Evolutionary conservation across 1,140 invertebrate genomes (phyloP), one percentile per base, ranked within the genome.

Genomic region (Yoshiicerus persimilis): DNA sequence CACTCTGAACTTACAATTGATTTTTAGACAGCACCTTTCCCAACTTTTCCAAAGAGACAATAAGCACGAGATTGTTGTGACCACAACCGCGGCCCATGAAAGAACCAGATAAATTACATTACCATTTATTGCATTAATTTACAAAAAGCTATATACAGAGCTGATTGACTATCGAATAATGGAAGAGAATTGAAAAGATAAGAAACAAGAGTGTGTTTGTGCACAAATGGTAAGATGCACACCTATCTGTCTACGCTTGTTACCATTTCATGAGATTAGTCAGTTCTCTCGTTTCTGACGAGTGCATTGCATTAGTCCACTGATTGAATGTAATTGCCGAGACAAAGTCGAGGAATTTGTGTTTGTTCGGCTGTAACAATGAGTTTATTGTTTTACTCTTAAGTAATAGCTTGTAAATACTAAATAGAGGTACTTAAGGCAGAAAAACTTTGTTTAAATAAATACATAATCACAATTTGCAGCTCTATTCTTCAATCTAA

Each of bases 331-430:
- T 36, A 80, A 32, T 80, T 30, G 32, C 32, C n/a, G 75, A 80
- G 34, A 80, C 75, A 80, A 80, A 80, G 34, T 36, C 75, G 75
- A 36, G 75, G 32, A 34, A 23, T 80, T 80, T 80, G 30, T 80
- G 75, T 80, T 80, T 80, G 75, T 80, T 80, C 32, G 75, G 32
- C 32, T 80, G 75, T 36, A 80, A 36, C 75, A 80, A 80, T 80
- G 75, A 80, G 75, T 36, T 80, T 80, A 36, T 80, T 80, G 75
- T 80, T 38, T n/a, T 36, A 20, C 32, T 80, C n/a, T 80, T 80
- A 80, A 80, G 75, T 80, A 36, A 80, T n/a, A 30, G 34, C 75
- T 34, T 4, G 13, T 36, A 80, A 23, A n/a, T 64, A 64, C 39
- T 41, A 41, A n/a, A 56, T 56, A 56, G 47, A 16, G 47, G 13